Base-by-base conservation (phyloP, 2,888 invertebrate species). In the Philonicus albiceps region DNA sequence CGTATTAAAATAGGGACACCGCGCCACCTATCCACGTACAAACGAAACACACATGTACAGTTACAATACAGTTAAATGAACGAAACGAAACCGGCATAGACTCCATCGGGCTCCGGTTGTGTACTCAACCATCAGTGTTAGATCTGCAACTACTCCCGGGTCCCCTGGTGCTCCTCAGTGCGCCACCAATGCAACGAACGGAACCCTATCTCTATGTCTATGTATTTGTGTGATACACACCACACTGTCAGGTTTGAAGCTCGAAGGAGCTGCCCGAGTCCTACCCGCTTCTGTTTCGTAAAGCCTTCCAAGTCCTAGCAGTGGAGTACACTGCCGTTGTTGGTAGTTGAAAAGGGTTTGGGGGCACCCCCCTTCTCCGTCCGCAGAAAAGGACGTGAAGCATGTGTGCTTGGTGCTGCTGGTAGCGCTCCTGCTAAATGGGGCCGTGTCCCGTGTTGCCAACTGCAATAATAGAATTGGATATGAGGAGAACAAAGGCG, bases 71-170 rank as follows among this genome's bases (percentile, higher is more conserved):
- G 7, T 16, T 85, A 86, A 75, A 86, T 86, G 85, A 55, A 53
- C 53, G 81, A 89, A 16, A 2, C 49, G n/a, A 16, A 16, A 13
- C 13, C 40, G 40, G n/a, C 49, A 4, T 49, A 87, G 88, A 87
- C 85, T 86, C 85, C 53, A 73, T 83, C n/a, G n/a, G n/a, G 37
- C 73, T 27, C 90, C 91, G 91, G 91, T 91, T 90, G 91, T 90
- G 91, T 90, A 90, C 91, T 90, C 91, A 90, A 89, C 90, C 90
- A 90, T 90, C 90, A 89, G 91, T 91, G 91, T 91, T 91, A 91
- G 91, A 90, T 90, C 91, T 91, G 91, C 91, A 91, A 91, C 91
- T 80, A 31, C 27, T 16, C n/a, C 64, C 78, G n/a, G 80, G 30
- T n/a, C 80, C 64, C 64, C 80, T 53, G 84, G 30, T 81, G 64